Base-by-base conservation (phyloP, 2,888 invertebrate species). In the Sesia apiformis region DNA sequence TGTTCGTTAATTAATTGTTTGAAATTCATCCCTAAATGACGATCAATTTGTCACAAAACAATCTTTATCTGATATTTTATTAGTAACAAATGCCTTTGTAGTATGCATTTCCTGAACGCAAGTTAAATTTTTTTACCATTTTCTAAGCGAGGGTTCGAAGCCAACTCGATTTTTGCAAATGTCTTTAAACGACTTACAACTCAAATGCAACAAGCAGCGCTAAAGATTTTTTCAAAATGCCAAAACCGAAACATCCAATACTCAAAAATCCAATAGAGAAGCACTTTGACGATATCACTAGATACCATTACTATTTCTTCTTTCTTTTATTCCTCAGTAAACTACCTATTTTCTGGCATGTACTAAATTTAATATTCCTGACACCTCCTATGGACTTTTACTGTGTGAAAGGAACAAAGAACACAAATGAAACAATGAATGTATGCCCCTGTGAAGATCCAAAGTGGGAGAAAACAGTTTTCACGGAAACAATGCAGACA, bases 341-440 rank as follows among this genome's bases (percentile, higher is more conserved):
- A 57, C 51, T 77, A 7, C 80, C 81, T 3, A 52, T 76, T 40
- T 77, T 77, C 40, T 85, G 84, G 85, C 85, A 85, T 55, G 62
- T 83, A 0, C 57, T 85, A 0, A 81, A 71, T 57, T 53, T 84
- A 4, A 66, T 86, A 56, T 84, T 85, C 42, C 55, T 84, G 0
- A 70, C 81, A 0, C 86, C 84, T 4, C 81, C 81, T 0, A 77
- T 84, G 67, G 63, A 72, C 3, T 84, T 64, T 49, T 59, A 59
- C 23, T 86, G 85, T 55, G 58, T 58, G 49, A 56, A 43, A 38
- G 58, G 57, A 52, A 51, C 55, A 3, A 50, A 50, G 7, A 50
- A 50, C 4, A 39, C 43, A 5, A 53, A 50, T 4, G 58, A 59
- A 51, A 49, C 54, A 3, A 67, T 56, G 53, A 68, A 70, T 54